Evolutionary conservation across 1,140 invertebrate genomes (phyloP).

Genomic region (Cotesia chilonis): DNA sequence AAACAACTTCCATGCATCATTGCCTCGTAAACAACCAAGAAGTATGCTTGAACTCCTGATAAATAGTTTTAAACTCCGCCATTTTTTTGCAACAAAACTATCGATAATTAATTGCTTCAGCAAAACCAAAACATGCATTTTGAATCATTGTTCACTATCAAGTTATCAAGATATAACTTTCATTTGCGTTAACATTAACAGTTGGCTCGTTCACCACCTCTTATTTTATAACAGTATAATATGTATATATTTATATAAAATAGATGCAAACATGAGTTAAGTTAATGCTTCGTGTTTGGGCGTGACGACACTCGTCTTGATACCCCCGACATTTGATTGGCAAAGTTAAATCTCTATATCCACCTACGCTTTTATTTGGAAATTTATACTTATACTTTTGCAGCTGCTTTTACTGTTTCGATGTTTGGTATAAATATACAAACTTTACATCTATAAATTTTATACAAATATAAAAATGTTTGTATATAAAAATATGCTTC

Average conservation of each 20-base stretch:
- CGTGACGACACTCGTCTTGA: conserved; percentile 7
- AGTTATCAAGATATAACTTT: background rate
- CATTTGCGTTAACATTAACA: background rate
- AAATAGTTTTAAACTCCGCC: no score
- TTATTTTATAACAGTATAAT: no score
- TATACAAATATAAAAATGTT: no score
- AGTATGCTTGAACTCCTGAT: no score
- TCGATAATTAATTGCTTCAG: background rate
- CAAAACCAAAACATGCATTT: background rate
- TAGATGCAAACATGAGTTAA: background rate
- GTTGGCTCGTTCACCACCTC: background rate
- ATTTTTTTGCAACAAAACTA: background rate
- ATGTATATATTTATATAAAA: no score
- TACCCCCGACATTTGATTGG: background rate
- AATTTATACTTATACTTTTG: background rate
- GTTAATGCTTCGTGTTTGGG: background rate
- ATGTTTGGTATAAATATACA: background rate
- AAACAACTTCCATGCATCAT: background rate
- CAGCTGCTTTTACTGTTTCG: background rate
- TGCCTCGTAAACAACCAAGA: no score
- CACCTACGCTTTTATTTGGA: conserved; percentile 7
- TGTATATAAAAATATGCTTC: no score
- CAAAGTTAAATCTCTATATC: conserved; percentile 9
- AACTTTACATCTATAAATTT: background rate
- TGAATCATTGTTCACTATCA: background rate